Evolutionary conservation across 2,113 vertebrate genomes (phyloP).

Genomic region (Hylia prasina): DNA sequence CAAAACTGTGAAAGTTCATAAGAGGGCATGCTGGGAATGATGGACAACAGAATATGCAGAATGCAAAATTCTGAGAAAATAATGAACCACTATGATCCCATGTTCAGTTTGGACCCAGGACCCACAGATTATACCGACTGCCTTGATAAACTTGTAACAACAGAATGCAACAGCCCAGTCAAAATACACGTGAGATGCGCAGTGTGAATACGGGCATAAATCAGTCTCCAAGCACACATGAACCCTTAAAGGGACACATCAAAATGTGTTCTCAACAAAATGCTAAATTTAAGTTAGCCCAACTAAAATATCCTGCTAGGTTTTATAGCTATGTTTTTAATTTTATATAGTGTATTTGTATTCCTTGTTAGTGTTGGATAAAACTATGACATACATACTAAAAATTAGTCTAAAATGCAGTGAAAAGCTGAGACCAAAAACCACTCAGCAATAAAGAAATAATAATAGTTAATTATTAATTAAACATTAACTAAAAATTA

Average conservation of each 20-base stretch:
- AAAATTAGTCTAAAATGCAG: not conserved
- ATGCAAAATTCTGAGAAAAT: not conserved
- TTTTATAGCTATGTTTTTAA: not conserved
- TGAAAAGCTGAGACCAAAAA: not conserved
- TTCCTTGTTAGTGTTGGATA: not conserved
- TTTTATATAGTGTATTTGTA: not conserved
- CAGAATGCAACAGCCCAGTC: not conserved
- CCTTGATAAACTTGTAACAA: not conserved
- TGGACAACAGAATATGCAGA: not conserved
- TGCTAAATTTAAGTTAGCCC: not conserved
- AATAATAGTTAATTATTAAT: not conserved
- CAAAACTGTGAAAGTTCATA: not conserved
- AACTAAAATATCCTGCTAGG: not conserved
- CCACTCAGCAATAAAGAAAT: not conserved
- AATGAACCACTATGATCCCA: not conserved
- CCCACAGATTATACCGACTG: not conserved
- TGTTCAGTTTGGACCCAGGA: not conserved
- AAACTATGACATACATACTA: not conserved
- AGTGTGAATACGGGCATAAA: not conserved
- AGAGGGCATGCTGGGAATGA: not conserved
- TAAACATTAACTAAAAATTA: not conserved
- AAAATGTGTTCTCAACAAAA: not conserved
- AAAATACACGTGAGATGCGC: not conserved
- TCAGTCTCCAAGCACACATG: rapidly evolving
- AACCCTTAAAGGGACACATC: not conserved